Percentiles rank a stretch among this genome's conserved stretches.
Evolutionary conservation across 2,888 invertebrate species (phyloP).

Genomic region (Limnephilus lunatus): DNA sequence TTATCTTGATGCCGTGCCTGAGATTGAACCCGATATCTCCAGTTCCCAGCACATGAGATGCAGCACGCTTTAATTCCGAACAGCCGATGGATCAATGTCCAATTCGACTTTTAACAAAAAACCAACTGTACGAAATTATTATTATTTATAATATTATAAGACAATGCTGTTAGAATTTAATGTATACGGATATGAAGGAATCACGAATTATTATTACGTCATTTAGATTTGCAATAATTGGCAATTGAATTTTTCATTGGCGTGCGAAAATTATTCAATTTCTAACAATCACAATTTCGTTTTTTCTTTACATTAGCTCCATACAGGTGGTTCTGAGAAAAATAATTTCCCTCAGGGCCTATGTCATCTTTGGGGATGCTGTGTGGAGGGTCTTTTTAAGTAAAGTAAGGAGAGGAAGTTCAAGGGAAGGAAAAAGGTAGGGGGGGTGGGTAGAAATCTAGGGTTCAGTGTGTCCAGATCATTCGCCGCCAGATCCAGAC

Average conservation of each 20-base stretch:
- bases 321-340: too few relatives aligned
- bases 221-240: background rate
- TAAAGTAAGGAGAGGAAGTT: too few relatives aligned
- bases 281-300: background rate
- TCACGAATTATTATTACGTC: background rate
- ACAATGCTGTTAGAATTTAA: background rate
- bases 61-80: conserved; percentile 8
- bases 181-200: background rate
- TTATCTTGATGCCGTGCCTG: conserved; percentile 12
- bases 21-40: conserved; percentile 3
- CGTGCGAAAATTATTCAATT: background rate
- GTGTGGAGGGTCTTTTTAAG: too few relatives aligned
- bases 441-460: too few relatives aligned
- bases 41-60: background rate
- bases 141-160: background rate
- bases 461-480: too few relatives aligned
- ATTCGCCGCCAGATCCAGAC: too few relatives aligned
- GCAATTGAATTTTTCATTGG: background rate
- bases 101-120: background rate
- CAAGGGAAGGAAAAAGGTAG: too few relatives aligned
- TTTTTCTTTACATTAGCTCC: too few relatives aligned
- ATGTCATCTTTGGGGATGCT: too few relatives aligned
- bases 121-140: background rate
- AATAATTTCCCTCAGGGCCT: too few relatives aligned
- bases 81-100: conserved; percentile 25